Conservation (phyloP, 2,113 vertebrate species). For the Syrmaticus mikado region DNA sequence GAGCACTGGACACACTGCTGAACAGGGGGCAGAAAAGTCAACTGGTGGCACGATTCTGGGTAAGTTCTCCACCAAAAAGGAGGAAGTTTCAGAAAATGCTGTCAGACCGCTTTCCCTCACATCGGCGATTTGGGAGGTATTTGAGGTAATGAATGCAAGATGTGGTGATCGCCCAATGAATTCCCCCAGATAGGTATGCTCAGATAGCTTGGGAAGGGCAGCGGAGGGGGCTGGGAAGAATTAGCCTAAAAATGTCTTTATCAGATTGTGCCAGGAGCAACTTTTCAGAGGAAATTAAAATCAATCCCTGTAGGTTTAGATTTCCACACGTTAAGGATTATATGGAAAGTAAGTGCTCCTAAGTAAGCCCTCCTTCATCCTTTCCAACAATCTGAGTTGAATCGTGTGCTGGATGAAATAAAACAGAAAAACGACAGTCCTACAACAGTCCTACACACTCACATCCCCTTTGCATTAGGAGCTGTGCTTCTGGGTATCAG, state of each 20-base stretch:
- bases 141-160: slow-evolving; percentile 56
- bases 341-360: background rate
- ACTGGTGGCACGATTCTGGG: background rate
- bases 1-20: background rate
- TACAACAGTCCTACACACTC: background rate
- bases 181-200: slow-evolving; percentile 40
- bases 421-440: background rate
- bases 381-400: slow-evolving; percentile 5
- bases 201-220: background rate
- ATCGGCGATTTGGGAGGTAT: slow-evolving; percentile 46
- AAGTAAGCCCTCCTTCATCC: slow-evolving; percentile 9
- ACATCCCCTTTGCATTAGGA: background rate
- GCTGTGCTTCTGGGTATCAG: background rate
- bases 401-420: background rate
- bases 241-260: slow-evolving; percentile 39
- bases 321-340: slow-evolving; percentile 38
- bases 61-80: background rate
- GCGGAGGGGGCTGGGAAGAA: slow-evolving; percentile 32
- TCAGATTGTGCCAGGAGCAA: slow-evolving; percentile 65
- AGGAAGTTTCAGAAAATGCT: slow-evolving; percentile 21
- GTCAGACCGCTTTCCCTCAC: background rate
- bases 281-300: slow-evolving; percentile 59
- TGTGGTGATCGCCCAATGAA: slow-evolving; percentile 19
- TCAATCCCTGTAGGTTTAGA: slow-evolving; percentile 51
- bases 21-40: background rate